Evolutionary conservation across 2,888 invertebrate genomes (phyloP).

Genomic region (Cryptocephalus primarius): DNA sequence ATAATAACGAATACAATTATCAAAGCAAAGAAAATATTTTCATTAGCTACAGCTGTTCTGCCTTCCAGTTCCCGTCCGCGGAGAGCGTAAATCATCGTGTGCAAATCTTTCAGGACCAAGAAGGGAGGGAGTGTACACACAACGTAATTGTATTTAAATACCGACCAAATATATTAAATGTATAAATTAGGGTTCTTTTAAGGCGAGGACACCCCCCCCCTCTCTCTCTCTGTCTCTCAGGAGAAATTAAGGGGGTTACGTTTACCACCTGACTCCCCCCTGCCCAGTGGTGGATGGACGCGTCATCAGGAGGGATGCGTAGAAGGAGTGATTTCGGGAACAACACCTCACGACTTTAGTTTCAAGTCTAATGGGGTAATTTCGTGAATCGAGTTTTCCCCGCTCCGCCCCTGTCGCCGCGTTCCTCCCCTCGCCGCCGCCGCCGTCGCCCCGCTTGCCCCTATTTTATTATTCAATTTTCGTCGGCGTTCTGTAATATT

Average conservation of each 20-base stretch:
- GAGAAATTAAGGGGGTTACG: slow-evolving; percentile 23
- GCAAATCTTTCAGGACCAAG: too few species aligned
- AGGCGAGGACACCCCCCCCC: slow-evolving; percentile 7
- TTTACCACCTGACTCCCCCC: slow-evolving; percentile 25
- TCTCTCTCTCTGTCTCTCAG: slow-evolving; percentile 1
- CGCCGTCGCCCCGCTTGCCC: slow-evolving; percentile 4
- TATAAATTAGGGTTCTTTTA: slow-evolving; percentile 23
- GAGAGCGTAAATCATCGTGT: background rate
- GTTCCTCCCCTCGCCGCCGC: too few species aligned
- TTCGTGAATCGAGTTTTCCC: too few species aligned
- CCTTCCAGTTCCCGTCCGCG: background rate
- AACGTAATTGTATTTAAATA: slow-evolving; percentile 23
- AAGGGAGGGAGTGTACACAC: slow-evolving; percentile 1
- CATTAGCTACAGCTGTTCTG: background rate
- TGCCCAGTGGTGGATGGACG: too few species aligned
- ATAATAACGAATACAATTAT: background rate
- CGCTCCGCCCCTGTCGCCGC: too few species aligned
- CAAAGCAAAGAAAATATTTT: background rate
- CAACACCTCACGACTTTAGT: too few species aligned
- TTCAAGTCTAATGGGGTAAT: too few species aligned
- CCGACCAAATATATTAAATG: slow-evolving; percentile 22
- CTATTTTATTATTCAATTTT: slow-evolving; percentile 30
- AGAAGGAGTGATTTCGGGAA: too few species aligned
- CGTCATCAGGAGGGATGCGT: too few species aligned
- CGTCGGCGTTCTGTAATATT: slow-evolving; percentile 29